phyloP scores from a whole-genome alignment of 1,140 invertebrate genomes.

The Mamestra configurata region DNA sequence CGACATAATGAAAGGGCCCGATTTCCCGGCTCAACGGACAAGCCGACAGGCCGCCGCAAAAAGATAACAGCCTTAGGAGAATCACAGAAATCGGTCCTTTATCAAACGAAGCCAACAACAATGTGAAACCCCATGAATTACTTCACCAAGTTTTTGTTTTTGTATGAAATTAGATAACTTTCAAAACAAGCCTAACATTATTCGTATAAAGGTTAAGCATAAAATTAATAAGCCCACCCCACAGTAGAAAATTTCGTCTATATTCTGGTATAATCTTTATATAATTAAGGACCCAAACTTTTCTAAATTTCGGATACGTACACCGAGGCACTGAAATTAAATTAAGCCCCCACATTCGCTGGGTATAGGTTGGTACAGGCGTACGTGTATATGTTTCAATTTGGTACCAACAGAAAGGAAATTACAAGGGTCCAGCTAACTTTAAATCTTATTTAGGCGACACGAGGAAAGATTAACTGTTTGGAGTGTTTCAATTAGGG shows the following conservation, averaged over 20 bases:
- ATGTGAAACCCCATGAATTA: background rate
- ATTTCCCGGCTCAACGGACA: constrained; percentile 33
- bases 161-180: constrained; percentile 3
- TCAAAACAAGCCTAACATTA: background rate
- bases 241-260: background rate
- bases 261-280: constrained; percentile 13
- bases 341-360: background rate
- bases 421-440: constrained; percentile 41
- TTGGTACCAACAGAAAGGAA: constrained; percentile 37
- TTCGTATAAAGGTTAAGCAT: constrained; percentile 2
- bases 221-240: constrained; percentile 20
- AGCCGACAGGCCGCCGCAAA: constrained; percentile 12
- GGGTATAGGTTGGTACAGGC: background rate
- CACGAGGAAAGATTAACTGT: constrained; percentile 45
- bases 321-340: background rate
- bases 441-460: constrained; percentile 47
- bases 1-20: constrained; percentile 30
- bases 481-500: constrained; percentile 23
- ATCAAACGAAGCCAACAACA: background rate
- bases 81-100: background rate
- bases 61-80: background rate
- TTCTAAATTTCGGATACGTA: constrained; percentile 2
- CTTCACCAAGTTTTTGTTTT: background rate
- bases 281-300: constrained; percentile 25
- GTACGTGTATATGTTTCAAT: constrained; percentile 33